These are phyloP conservation scores for Solen grandis DNA, from an alignment of 1,140 invertebrate species.

Conservation along the genomic window DNA sequence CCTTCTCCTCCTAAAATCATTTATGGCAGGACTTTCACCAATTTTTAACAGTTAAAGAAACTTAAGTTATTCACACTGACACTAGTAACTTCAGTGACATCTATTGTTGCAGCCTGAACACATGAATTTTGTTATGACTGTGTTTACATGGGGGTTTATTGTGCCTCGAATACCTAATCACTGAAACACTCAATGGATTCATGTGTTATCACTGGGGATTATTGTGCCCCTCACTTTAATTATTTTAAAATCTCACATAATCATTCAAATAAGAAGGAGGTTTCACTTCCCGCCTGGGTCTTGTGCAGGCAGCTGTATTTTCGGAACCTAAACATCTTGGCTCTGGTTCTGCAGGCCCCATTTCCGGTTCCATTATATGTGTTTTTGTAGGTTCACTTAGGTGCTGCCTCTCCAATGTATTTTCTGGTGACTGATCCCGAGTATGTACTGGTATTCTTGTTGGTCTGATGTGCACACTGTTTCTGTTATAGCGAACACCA, in stretches of 20 bases:
- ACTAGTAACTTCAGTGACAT: no score
- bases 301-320: not conserved
- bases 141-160: not conserved
- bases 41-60: no score
- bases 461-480: conserved; percentile 32
- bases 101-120: no score
- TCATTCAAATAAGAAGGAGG: not conserved
- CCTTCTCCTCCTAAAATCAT: no score
- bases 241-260: not conserved
- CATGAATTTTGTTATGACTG: no score
- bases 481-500: conserved; percentile 20
- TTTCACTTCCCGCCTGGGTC: not conserved
- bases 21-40: no score
- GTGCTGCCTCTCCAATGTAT: not conserved
- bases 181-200: not conserved
- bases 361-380: not conserved
- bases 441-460: not conserved
- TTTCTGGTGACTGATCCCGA: not conserved
- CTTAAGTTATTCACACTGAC: no score
- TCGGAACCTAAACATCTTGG: not conserved
- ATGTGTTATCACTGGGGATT: not conserved
- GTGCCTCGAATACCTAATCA: not conserved
- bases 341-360: not conserved
- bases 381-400: not conserved
- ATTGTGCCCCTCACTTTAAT: not conserved